Conservation (phyloP, 2,888 invertebrate species). For the Athetis lepigone region DNA sequence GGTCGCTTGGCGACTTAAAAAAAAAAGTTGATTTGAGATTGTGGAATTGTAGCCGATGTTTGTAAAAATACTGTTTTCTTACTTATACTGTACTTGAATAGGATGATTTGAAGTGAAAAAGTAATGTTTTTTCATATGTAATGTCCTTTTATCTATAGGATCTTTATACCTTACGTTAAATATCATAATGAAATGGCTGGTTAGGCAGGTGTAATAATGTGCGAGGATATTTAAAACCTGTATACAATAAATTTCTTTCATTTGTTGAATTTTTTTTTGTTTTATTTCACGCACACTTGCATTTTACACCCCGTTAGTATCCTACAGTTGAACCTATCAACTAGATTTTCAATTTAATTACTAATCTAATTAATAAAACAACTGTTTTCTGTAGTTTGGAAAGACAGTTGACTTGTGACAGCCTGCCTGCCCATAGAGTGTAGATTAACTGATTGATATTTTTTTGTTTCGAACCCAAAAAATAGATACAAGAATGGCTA, state of each 20-base stretch:
- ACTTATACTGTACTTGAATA: constrained; percentile 82
- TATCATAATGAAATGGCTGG: constrained; percentile 87
- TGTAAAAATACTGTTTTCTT: constrained; percentile 75
- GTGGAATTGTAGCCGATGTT: constrained; percentile 86
- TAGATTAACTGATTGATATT: too few relatives aligned
- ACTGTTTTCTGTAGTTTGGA: constrained; percentile 4
- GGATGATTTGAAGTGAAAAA: constrained; percentile 79
- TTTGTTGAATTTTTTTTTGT: constrained; percentile 87
- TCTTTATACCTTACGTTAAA: constrained; percentile 89
- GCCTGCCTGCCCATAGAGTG: too few relatives aligned
- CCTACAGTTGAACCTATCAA: constrained; percentile 14
- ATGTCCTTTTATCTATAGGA: constrained; percentile 87
- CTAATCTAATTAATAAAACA: constrained; percentile 9
- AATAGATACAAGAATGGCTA: too few relatives aligned
- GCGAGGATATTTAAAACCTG: constrained; percentile 90
- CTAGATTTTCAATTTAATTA: constrained; percentile 11
- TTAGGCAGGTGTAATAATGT: constrained; percentile 87
- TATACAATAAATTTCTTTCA: constrained; percentile 91
- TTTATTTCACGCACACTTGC: constrained; percentile 74
- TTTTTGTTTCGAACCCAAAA: too few relatives aligned
- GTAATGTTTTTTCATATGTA: constrained; percentile 82
- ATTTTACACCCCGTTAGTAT: not conserved
- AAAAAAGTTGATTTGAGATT: constrained; percentile 83
- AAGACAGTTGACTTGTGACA: constrained; percentile 16
- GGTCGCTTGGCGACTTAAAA: constrained; percentile 86